phyloP scores from a whole-genome alignment of 2,113 vertebrate genomes.

The Daboia siamensis region DNA sequence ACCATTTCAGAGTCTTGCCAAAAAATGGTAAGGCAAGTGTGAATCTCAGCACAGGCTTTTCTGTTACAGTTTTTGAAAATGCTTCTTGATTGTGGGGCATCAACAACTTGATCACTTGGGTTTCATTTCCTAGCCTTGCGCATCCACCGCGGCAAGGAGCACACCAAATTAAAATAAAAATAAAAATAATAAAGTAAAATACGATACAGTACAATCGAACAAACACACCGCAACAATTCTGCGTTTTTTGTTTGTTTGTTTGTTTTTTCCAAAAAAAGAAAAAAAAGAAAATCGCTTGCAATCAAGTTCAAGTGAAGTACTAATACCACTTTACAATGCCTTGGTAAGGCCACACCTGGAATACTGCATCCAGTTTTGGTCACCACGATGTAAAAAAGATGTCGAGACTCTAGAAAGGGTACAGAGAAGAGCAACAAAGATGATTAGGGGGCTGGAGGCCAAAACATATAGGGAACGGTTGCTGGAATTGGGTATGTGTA shows the following conservation, averaged over 20 bases:
- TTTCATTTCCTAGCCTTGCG: background rate
- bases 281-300: too few species aligned
- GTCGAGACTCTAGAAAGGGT: too few species aligned
- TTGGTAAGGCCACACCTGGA: too few species aligned
- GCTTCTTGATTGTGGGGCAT: constrained; percentile 46
- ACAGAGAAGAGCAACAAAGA: too few species aligned
- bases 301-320: too few species aligned
- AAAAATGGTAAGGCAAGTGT: constrained; percentile 36
- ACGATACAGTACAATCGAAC: background rate
- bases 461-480: too few species aligned
- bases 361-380: too few species aligned
- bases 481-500: too few species aligned
- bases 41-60: constrained; percentile 31
- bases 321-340: too few species aligned
- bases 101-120: background rate
- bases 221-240: constrained; percentile 15
- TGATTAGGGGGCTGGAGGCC: too few species aligned
- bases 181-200: background rate
- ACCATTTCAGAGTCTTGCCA: constrained; percentile 25
- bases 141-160: constrained; percentile 38
- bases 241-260: background rate
- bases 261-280: background rate
- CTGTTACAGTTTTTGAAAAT: constrained; percentile 42
- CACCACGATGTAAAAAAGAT: too few species aligned
- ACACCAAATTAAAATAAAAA: background rate